Conservation (phyloP, 1,140 invertebrate species). For the Ridgeia piscesae region DNA sequence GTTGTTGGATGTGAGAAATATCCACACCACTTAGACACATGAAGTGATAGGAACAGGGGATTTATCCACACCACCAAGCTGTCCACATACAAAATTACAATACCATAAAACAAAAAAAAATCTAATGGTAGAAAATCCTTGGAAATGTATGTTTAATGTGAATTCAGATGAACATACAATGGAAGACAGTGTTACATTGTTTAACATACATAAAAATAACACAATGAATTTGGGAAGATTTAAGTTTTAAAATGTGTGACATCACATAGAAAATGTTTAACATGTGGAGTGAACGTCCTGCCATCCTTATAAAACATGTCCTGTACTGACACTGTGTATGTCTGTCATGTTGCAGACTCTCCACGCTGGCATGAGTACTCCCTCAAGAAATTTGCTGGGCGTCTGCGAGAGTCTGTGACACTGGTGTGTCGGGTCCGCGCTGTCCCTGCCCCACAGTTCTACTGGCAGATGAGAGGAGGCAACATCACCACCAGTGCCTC, state of each 20-base stretch:
- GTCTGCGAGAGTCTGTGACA: neutral
- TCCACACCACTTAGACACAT: neutral
- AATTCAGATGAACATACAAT: too few relatives aligned
- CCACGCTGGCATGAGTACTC: constrained; percentile 2
- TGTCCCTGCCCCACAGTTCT: neutral
- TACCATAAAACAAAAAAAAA: neutral
- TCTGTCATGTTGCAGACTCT: neutral
- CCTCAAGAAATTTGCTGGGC: neutral
- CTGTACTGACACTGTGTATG: neutral
- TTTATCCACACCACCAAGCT: neutral
- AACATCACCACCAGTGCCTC: neutral
- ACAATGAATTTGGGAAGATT: neutral
- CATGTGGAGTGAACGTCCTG: too few relatives aligned
- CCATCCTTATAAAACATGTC: too few relatives aligned
- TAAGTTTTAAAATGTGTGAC: neutral
- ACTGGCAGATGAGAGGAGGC: neutral
- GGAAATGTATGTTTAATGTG: neutral
- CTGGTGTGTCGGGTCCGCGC: neutral
- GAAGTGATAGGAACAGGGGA: neutral
- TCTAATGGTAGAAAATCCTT: neutral
- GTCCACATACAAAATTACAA: too few relatives aligned
- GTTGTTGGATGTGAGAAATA: neutral
- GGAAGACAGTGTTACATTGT: too few relatives aligned
- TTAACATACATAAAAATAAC: neutral
- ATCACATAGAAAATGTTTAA: neutral